phyloP scores from a whole-genome alignment of 1,140 invertebrate species.

The Protaetia brevitarsis region DNA sequence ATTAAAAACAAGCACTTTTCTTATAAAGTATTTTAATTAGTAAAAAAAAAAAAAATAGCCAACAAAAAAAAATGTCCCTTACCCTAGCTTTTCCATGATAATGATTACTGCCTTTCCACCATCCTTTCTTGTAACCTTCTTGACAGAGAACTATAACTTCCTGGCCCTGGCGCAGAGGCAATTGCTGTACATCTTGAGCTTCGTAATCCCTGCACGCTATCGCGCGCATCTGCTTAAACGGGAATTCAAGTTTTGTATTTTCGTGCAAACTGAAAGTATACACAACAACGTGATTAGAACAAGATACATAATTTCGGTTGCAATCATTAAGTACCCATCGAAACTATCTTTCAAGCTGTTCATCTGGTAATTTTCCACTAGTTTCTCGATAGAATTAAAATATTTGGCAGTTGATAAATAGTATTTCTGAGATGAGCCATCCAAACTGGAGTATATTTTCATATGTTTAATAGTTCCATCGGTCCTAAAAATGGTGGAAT shows the following conservation, averaged over 20 bases:
- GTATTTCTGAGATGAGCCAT: conserved; percentile 61
- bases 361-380: conserved; percentile 86
- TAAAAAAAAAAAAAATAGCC: background rate
- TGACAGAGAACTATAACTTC: conserved; percentile 54
- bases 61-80: background rate
- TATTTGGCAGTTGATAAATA: conserved; percentile 86
- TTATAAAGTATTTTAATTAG: too few relatives aligned
- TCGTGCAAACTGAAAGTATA: conserved; percentile 37
- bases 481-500: conserved; percentile 57
- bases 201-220: conserved; percentile 74
- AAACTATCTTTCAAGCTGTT: conserved; percentile 89
- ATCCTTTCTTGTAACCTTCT: conserved; percentile 43
- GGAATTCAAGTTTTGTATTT: conserved; percentile 72
- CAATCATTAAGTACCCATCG: conserved; percentile 56
- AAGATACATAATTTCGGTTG: background rate
- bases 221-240: conserved; percentile 69
- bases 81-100: conserved; percentile 31
- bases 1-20: too few relatives aligned
- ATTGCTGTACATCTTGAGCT: conserved; percentile 70
- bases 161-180: conserved; percentile 74
- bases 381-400: conserved; percentile 84
- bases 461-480: conserved; percentile 88
- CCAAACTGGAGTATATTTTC: conserved; percentile 70
- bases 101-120: conserved; percentile 40
- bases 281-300: conserved; percentile 19